These are phyloP conservation scores for Enteromius trimaculatus DNA, from an alignment of 2,797 vertebrate species.

Conservation along the genomic window DNA sequence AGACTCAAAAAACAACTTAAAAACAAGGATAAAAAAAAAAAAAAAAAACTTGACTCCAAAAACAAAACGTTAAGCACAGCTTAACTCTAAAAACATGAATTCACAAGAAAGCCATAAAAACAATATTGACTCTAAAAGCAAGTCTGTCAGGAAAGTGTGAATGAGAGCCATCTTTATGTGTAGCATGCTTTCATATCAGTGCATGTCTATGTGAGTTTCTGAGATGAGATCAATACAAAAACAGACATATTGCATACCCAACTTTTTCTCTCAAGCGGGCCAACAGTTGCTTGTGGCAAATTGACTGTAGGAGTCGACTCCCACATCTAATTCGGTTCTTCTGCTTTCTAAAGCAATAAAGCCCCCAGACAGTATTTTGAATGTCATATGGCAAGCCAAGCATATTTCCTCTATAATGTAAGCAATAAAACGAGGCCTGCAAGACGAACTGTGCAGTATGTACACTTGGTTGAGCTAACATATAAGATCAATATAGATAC, in stretches of 20 bases:
- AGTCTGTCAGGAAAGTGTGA: slow-evolving; percentile 7
- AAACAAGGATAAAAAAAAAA: background rate
- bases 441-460: background rate
- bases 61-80: background rate
- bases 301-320: background rate
- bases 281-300: slow-evolving; percentile 17
- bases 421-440: background rate
- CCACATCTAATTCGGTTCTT: slow-evolving; percentile 15
- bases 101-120: background rate
- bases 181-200: background rate
- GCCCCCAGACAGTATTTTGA: background rate
- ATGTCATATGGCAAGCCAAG: slow-evolving; percentile 3
- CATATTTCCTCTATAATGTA: background rate
- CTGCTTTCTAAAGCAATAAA: slow-evolving; percentile 20
- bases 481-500: background rate
- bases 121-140: slow-evolving; percentile 5
- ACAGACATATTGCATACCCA: slow-evolving; percentile 6
- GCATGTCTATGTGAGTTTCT: background rate
- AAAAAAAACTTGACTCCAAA: background rate
- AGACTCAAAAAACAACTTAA: background rate
- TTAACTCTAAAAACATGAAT: background rate
- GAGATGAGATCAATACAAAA: background rate
- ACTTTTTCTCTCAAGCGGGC: background rate
- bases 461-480: background rate
- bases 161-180: slow-evolving; percentile 3